Evolutionary conservation across 2,113 vertebrate species (phyloP).

Genomic region (Nycticorax nycticorax): DNA sequence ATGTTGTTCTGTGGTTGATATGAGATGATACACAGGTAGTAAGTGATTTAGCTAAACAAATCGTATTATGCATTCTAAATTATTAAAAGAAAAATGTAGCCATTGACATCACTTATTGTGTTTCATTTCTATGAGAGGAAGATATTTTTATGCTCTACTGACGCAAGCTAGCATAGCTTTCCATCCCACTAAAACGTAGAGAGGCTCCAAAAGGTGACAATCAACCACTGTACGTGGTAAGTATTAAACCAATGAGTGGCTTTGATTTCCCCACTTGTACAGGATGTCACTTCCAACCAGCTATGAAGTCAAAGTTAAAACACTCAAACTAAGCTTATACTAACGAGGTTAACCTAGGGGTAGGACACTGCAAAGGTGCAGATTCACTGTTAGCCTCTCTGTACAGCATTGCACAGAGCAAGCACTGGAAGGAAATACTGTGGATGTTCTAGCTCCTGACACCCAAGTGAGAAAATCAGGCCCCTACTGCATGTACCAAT

Average conservation of each 20-base stretch:
- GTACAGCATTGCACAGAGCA: neutral
- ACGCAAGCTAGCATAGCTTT: neutral
- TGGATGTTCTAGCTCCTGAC: neutral
- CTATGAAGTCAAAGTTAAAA: neutral
- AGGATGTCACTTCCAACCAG: neutral
- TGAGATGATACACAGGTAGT: neutral
- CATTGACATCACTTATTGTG: neutral
- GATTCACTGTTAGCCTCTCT: neutral
- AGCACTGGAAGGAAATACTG: neutral
- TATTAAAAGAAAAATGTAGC: neutral
- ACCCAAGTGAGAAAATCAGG: neutral
- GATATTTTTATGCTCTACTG: neutral
- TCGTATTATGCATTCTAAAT: neutral
- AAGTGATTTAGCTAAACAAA: neutral
- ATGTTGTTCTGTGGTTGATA: neutral
- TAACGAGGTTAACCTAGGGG: fast-evolving
- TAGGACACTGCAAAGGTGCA: neutral
- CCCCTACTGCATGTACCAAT: neutral
- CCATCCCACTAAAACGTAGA: neutral
- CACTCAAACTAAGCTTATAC: neutral
- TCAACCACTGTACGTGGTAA: neutral
- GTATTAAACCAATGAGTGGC: neutral
- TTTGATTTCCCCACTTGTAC: neutral
- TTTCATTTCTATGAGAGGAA: neutral
- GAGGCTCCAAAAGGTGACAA: neutral